Base-by-base conservation (phyloP, 2,797 vertebrate genomes). In the Parambassis ranga region DNA sequence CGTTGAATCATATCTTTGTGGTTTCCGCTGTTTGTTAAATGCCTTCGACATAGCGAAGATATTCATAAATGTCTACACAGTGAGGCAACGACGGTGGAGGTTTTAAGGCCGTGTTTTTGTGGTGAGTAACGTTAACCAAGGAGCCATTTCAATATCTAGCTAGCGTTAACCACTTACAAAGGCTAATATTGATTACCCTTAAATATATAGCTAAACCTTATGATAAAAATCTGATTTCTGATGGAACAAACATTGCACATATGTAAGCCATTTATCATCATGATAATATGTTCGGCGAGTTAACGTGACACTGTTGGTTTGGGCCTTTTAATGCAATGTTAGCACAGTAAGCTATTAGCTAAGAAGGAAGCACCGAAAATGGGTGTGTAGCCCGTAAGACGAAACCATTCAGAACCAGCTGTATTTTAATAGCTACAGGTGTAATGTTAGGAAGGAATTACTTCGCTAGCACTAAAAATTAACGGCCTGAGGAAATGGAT, bases 31-130 rank as follows among this genome's bases (percentile, higher is more conserved):
- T 27, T 7, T 32, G 19, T 24, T 42, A 23, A 38, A 71, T 57
- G 37, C 20, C 7, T 16, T 49, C 20, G 11, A 1, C 41, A 41
- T 27, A 24, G 52, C 37, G 5, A 10, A 31, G 5, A 11, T 35
- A 22, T 51, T 16, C 11, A 49, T 80, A 67, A 15, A 85, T 84
- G 79, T 49, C 48, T 35, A 7, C 37, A n/a, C 56, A 52, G 69
- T 78, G 65, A 83, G 24, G 38, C 44, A 26, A 32, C 11, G 37
- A 63, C 41, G 62, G 55, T 33, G 75, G 79, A 55, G 79, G 74
- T 79, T 77, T 70, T 7, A 43, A 71, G 77, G 79, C 67, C 35
- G 75, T 75, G 62, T 56, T 67, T 76, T 59, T 77, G 59, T 65
- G 88, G 87, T 87, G 69, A 30, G 89, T 82, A 46, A 48, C 24